A percentile compares a stretch with the other conserved stretches of the same genome.
These are phyloP conservation scores for Melanitta fusca DNA, from an alignment of 2,797 vertebrate genomes.

Conservation along the genomic window DNA sequence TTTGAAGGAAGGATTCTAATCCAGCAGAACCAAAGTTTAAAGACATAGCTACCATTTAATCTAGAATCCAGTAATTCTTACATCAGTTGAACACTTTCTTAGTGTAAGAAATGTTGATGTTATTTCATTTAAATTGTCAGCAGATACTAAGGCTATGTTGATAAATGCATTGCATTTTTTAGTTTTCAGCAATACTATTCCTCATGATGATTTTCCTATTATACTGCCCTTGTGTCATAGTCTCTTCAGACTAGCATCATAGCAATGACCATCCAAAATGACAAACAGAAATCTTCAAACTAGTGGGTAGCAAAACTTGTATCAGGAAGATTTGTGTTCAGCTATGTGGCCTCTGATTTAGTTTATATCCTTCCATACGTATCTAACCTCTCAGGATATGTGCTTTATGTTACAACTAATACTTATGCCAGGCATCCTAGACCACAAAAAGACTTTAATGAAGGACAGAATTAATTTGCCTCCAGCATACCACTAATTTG, in stretches of 20 bases:
- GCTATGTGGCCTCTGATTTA: neutral
- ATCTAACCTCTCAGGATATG: slow-evolving; percentile 1
- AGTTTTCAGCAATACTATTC: neutral
- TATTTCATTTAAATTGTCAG: neutral
- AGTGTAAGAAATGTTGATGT: neutral
- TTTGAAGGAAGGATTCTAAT: neutral
- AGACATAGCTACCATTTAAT: neutral
- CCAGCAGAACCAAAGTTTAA: neutral
- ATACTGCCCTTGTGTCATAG: neutral
- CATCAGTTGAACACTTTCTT: neutral
- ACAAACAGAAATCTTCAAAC: neutral
- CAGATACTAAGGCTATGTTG: neutral
- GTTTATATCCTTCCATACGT: neutral
- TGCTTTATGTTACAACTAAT: slow-evolving; percentile 11
- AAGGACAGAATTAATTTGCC: slow-evolving; percentile 22
- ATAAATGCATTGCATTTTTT: neutral
- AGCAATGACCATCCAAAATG: neutral
- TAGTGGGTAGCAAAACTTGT: neutral
- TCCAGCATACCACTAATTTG: slow-evolving; percentile 13
- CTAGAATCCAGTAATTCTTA: neutral
- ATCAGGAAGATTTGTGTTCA: neutral
- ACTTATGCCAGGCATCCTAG: slow-evolving; percentile 5
- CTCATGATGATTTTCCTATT: neutral
- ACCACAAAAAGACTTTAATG: slow-evolving; percentile 3
- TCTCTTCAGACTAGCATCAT: neutral